A percentile compares a stretch with the other conserved stretches of the same genome.
Conservation (phyloP, 1,140 invertebrate species). For the Heliconius hewitsoni region DNA sequence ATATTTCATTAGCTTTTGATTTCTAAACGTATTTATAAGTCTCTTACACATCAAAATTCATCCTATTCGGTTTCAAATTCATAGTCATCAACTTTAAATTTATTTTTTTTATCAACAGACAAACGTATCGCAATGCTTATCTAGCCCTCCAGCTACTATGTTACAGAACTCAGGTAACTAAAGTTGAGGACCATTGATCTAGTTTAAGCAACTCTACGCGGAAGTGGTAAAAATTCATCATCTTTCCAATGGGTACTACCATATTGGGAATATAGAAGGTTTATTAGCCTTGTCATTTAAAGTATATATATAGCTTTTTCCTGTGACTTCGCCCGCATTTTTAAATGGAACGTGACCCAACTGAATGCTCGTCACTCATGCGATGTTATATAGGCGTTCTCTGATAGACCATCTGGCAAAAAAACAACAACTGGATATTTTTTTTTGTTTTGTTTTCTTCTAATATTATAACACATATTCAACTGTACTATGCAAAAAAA, state of each 20-base stretch:
- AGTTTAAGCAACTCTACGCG: not conserved
- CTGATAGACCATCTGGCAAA: too few species aligned
- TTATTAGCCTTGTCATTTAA: not conserved
- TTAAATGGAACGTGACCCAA: too few species aligned
- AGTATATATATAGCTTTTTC: too few species aligned
- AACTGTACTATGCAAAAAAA: not conserved
- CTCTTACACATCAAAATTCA: too few species aligned
- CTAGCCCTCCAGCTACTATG: not conserved
- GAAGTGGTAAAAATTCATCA: not conserved
- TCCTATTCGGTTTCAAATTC: not conserved
- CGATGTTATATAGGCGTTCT: too few species aligned
- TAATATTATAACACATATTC: not conserved
- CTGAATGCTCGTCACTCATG: too few species aligned
- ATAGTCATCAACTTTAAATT: not conserved
- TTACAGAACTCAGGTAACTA: slow-evolving; percentile 8
- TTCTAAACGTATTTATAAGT: not conserved
- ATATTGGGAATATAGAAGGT: not conserved
- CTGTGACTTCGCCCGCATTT: too few species aligned
- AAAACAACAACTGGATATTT: too few species aligned
- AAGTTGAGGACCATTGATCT: slow-evolving; percentile 5
- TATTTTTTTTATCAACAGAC: not conserved
- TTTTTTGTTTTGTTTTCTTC: too few species aligned
- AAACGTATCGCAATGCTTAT: not conserved
- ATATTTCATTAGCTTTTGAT: too few species aligned
- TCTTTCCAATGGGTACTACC: not conserved